These are phyloP conservation scores for Carabus problematicus DNA, from an alignment of 2,888 invertebrate genomes.

Conservation along the genomic window DNA sequence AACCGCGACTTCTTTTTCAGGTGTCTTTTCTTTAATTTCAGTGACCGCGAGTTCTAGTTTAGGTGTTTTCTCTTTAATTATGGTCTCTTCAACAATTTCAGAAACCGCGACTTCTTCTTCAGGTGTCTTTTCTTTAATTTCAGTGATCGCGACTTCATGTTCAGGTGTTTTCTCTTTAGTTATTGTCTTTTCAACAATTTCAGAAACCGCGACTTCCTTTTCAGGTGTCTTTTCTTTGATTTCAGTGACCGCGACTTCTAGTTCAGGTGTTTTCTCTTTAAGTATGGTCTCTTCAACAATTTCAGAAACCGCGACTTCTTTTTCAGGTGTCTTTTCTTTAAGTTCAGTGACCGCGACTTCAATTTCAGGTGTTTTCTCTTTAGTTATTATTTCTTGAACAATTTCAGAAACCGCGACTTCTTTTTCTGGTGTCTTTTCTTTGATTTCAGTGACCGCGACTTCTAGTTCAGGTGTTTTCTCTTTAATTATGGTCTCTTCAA, in stretches of 20 bases:
- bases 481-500: conserved; percentile 8
- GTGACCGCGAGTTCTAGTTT: neutral
- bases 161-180: conserved; percentile 9
- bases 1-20: conserved; percentile 18
- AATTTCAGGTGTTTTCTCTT: too few relatives aligned
- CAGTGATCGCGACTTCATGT: conserved; percentile 1
- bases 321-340: conserved; percentile 35
- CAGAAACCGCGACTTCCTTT: neutral
- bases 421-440: conserved; percentile 13
- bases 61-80: conserved; percentile 10
- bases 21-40: neutral
- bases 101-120: neutral
- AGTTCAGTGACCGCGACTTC: conserved; percentile 19
- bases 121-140: conserved; percentile 8
- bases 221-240: conserved; percentile 4
- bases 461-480: conserved; percentile 10
- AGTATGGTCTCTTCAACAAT: neutral
- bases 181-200: neutral
- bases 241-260: conserved; percentile 25
- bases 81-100: neutral
- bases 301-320: conserved; percentile 17
- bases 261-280: conserved; percentile 6
- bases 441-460: neutral
- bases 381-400: too few relatives aligned
- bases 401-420: too few relatives aligned